Conservation (phyloP, 2,113 vertebrate species). For the Labeo catla region DNA sequence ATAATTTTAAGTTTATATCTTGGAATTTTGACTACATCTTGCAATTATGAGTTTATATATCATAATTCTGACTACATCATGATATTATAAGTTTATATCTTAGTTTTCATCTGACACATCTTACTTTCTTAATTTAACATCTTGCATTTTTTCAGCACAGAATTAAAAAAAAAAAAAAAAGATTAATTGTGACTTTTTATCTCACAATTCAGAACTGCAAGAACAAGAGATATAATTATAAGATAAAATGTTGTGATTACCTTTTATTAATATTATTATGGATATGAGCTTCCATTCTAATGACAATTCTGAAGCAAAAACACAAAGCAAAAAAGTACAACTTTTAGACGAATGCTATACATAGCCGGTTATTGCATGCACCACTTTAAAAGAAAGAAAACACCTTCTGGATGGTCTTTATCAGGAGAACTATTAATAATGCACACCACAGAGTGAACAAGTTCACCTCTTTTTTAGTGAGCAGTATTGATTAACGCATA, state of each 20-base stretch:
- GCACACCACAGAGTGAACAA: not conserved
- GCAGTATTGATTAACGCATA: constrained; percentile 32
- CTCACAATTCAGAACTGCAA: not conserved
- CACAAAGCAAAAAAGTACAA: not conserved
- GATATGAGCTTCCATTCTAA: too few relatives aligned
- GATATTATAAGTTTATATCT: too few relatives aligned
- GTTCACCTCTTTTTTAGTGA: not conserved
- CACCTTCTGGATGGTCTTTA: not conserved
- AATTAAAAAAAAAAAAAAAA: not conserved
- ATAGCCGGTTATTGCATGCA: not conserved
- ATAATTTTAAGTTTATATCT: too few relatives aligned
- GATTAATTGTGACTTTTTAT: not conserved
- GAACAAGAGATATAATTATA: not conserved
- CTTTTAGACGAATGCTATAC: not conserved
- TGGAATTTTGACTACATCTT: too few relatives aligned
- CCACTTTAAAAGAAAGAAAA: not conserved
- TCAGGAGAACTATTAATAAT: not conserved
- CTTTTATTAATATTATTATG: too few relatives aligned
- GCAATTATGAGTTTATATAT: too few relatives aligned
- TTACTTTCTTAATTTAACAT: too few relatives aligned
- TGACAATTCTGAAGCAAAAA: not conserved
- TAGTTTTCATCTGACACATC: too few relatives aligned
- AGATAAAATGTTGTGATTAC: too few relatives aligned
- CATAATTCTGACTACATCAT: too few relatives aligned
- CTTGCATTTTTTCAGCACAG: too few relatives aligned